A percentile compares a stretch with the other conserved stretches of the same genome.
Evolutionary conservation across 2,113 vertebrate species (phyloP).

Genomic region (Sander vitreus): DNA sequence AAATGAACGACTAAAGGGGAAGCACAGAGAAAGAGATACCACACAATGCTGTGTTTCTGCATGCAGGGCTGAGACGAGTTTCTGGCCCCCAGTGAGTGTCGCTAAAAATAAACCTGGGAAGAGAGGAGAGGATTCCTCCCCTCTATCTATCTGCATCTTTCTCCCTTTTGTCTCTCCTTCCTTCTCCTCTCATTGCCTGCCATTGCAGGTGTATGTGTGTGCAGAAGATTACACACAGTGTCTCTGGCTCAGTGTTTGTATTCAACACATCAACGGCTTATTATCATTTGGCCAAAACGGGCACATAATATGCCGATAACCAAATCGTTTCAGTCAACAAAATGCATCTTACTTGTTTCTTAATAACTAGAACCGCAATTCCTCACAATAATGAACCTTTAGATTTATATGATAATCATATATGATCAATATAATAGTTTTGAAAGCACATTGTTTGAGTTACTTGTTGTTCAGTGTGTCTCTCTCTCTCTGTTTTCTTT

Average conservation of each 20-base stretch:
- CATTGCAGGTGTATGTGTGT: conserved; percentile 14
- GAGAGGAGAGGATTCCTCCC: conserved; percentile 57
- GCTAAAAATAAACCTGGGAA: conserved; percentile 81
- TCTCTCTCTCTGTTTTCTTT: conserved; percentile 23
- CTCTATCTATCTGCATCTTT: conserved; percentile 46
- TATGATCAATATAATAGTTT: not conserved
- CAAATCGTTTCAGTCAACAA: not conserved
- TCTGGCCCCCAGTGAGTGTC: conserved; percentile 71
- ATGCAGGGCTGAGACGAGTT: conserved; percentile 66
- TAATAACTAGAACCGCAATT: not conserved
- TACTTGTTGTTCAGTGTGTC: not conserved
- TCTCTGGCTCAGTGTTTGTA: conserved; percentile 1
- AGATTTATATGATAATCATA: not conserved
- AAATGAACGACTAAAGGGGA: not conserved
- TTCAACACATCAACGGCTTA: conserved; percentile 15
- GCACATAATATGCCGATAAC: not conserved
- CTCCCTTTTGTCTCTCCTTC: conserved; percentile 38
- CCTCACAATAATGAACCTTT: not conserved
- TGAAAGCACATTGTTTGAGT: not conserved
- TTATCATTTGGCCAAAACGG: not conserved
- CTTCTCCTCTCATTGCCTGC: conserved; percentile 7
- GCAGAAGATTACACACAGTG: not conserved
- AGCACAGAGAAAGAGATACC: conserved; percentile 30
- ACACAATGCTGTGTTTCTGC: conserved; percentile 61
- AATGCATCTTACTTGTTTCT: not conserved